phyloP scores from a whole-genome alignment of 2,888 invertebrate species.

The Piscicola geometra region DNA sequence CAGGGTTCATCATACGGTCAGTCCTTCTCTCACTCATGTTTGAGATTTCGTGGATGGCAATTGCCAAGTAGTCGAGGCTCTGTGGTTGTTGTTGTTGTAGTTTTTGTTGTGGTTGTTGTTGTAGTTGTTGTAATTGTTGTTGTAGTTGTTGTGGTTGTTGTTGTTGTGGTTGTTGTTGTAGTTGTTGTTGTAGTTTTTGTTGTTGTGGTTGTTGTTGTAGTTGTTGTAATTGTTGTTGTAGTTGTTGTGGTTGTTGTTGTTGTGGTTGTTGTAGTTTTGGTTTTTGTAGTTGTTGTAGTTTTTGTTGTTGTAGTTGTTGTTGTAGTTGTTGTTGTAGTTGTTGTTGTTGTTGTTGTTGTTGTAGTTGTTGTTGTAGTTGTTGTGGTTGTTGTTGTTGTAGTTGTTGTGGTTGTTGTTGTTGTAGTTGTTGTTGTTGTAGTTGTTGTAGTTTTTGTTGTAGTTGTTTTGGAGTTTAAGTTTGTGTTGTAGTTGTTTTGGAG shows the following conservation, averaged over 20 bases:
- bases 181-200: neutral
- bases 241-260: neutral
- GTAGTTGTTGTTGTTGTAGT: conserved; percentile 2
- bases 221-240: too few relatives aligned
- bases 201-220: too few relatives aligned
- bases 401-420: conserved; percentile 42
- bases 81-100: conserved; percentile 40
- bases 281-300: conserved; percentile 43
- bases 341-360: conserved; percentile 43
- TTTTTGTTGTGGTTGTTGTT: neutral
- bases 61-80: conserved; percentile 65
- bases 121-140: conserved; percentile 7
- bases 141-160: too few relatives aligned
- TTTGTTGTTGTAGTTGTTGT: neutral
- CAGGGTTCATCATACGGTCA: conserved; percentile 65
- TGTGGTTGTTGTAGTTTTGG: neutral
- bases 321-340: neutral
- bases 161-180: neutral
- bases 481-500: neutral
- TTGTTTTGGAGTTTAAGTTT: too few relatives aligned
- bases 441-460: neutral
- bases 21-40: conserved; percentile 66
- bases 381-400: neutral
- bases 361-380: neutral
- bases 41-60: conserved; percentile 65